Evolutionary conservation across 2,797 vertebrate species (phyloP), one percentile per base, ranked within the genome.

Genomic region (Sebastes minor): DNA sequence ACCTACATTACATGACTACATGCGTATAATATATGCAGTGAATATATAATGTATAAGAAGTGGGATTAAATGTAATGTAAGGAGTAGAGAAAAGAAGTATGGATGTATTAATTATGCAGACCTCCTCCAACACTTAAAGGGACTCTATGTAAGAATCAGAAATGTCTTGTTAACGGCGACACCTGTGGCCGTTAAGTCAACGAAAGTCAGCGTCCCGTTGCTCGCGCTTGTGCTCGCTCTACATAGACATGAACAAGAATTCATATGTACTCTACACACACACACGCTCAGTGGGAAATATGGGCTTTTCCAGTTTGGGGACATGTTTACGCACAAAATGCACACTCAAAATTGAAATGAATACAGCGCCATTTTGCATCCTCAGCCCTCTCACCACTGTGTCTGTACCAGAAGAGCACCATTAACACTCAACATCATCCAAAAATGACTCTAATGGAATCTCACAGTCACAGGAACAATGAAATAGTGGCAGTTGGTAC

Each of bases 321-420:
- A 70, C 23, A 55, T 71, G 12, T 75, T 78, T 64, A 66, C 12
- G 14, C 27, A 73, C 25, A 8, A 61, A 42, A 67, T 22, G 14
- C 20, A 72, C 55, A 53, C 42, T 23, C 16, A 33, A 49, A 56
- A 59, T 71, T 25, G 18, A 22, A 35, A 57, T n/a, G 14, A 38
- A 42, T 46, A 62, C 33, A 22, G n/a, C 22, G n/a, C 23, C 1
- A 55, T 76, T 75, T 70, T 28, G 56, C 53, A n/a, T 55, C 42
- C 59, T 38, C n/a, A 14, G 53, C n/a, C 10, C 16, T 30, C 62
- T 52, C 13, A 16, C 6, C 12, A 18, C 10, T 18, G 8, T 78
- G 25, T 82, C 78, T 78, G 12, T 85, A 57, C 55, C 71, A 38
- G n/a, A 66, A 71, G 28, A 74, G 82, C 74, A 49, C 53, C 46